Conservation (phyloP, 2,888 invertebrate genomes). For the Parascotia fuliginaria region DNA sequence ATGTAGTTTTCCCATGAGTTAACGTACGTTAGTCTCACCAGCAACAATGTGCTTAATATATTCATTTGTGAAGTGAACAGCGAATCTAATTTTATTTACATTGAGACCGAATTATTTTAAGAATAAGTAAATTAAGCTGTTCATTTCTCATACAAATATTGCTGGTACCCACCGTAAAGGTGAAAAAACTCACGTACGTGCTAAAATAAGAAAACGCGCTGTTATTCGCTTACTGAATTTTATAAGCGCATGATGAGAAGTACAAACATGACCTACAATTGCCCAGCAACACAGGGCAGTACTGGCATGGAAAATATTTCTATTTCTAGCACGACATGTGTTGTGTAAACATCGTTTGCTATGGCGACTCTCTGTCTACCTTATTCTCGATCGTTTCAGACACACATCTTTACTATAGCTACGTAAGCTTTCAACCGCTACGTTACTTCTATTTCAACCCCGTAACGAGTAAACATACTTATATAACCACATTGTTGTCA, state of each 20-base stretch:
- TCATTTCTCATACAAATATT: too few relatives aligned
- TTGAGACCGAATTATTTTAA: too few relatives aligned
- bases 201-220: too few relatives aligned
- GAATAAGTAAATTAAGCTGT: too few relatives aligned
- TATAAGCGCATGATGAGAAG: slow-evolving; percentile 8
- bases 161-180: too few relatives aligned
- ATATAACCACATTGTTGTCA: neutral
- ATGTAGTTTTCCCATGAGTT: too few relatives aligned
- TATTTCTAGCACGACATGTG: slow-evolving; percentile 24
- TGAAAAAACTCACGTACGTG: too few relatives aligned
- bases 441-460: slow-evolving; percentile 8
- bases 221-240: neutral
- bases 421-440: slow-evolving; percentile 26
- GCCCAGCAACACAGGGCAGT: slow-evolving; percentile 6
- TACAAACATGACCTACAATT: slow-evolving; percentile 30
- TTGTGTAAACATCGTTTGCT: slow-evolving; percentile 38
- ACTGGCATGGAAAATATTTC: slow-evolving; percentile 35
- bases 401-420: slow-evolving; percentile 25
- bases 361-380: slow-evolving; percentile 37
- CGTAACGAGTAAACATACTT: slow-evolving; percentile 20
- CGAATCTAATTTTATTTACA: too few relatives aligned
- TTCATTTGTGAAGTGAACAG: too few relatives aligned
- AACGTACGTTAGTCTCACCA: too few relatives aligned
- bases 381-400: slow-evolving; percentile 21
- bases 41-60: too few relatives aligned